Percentiles rank a stretch among this genome's conserved stretches.
phyloP scores from a whole-genome alignment of 1,140 invertebrate species.

The Scaptomyza graminum region DNA sequence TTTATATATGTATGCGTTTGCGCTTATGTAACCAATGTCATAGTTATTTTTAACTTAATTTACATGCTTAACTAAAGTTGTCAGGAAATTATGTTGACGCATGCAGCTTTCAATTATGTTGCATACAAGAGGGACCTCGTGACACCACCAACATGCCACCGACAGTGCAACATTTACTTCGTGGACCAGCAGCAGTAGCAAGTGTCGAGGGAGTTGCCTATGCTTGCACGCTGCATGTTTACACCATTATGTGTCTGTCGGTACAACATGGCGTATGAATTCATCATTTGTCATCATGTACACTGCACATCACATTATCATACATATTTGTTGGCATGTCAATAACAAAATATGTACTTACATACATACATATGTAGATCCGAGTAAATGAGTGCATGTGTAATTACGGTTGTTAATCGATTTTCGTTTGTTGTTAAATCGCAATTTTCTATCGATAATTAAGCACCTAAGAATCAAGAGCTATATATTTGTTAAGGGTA shows the following conservation, averaged over 20 bases:
- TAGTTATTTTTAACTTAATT: constrained; percentile 82
- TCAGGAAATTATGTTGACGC: constrained; percentile 82
- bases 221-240: constrained; percentile 17
- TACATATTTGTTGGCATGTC: constrained; percentile 67
- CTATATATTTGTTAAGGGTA: no score
- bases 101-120: constrained; percentile 81
- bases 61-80: constrained; percentile 82
- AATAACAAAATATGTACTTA: constrained; percentile 28
- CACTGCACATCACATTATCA: constrained; percentile 75
- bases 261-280: constrained; percentile 64
- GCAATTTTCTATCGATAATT: not conserved
- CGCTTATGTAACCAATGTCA: constrained; percentile 81
- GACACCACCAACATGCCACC: constrained; percentile 4
- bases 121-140: constrained; percentile 59
- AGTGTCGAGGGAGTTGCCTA: constrained; percentile 1
- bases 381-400: not conserved
- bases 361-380: no score
- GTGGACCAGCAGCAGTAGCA: not conserved
- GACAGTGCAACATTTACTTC: constrained; percentile 16
- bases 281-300: constrained; percentile 68
- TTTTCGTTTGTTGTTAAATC: not conserved
- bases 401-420: not conserved
- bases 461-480: no score
- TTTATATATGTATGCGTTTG: constrained; percentile 59
- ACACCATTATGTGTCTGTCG: constrained; percentile 11